Percentiles rank a stretch among this genome's conserved stretches.
Conservation (phyloP, 2,888 invertebrate genomes). For the Sinotaia quadrata region DNA sequence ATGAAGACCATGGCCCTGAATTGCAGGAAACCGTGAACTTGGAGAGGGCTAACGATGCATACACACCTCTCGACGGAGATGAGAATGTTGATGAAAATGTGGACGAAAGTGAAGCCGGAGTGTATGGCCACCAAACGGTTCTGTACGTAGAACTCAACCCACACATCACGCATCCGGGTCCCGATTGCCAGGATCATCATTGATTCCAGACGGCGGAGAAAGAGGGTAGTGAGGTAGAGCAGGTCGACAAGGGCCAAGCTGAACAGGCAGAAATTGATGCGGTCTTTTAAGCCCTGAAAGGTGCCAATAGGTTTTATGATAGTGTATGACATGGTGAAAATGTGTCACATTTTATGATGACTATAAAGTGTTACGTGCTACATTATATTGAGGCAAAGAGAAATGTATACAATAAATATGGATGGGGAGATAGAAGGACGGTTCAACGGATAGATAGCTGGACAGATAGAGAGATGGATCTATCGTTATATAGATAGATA, state of each 20-base stretch:
- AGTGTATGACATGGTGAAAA: too few relatives aligned
- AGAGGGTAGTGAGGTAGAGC: neutral
- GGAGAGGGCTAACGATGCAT: conserved; percentile 16
- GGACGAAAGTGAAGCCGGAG: conserved; percentile 9
- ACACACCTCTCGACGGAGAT: conserved; percentile 15
- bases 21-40: conserved; percentile 3
- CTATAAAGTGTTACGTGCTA: too few relatives aligned
- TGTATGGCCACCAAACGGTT: conserved; percentile 4
- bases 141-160: conserved; percentile 6
- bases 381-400: too few relatives aligned
- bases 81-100: conserved; percentile 9
- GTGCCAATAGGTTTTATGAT: too few relatives aligned
- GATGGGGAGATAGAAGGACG: too few relatives aligned
- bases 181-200: conserved; percentile 5
- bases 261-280: conserved; percentile 21
- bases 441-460: too few relatives aligned
- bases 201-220: conserved; percentile 7
- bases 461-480: too few relatives aligned
- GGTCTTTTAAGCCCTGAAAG: conserved; percentile 12
- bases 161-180: neutral
- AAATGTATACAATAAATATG: too few relatives aligned
- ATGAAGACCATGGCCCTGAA: conserved; percentile 15
- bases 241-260: conserved; percentile 10
- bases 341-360: too few relatives aligned
- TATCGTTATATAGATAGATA: too few relatives aligned